phyloP scores from a whole-genome alignment of 2,797 vertebrate genomes.

The Anguilla pacifica region DNA sequence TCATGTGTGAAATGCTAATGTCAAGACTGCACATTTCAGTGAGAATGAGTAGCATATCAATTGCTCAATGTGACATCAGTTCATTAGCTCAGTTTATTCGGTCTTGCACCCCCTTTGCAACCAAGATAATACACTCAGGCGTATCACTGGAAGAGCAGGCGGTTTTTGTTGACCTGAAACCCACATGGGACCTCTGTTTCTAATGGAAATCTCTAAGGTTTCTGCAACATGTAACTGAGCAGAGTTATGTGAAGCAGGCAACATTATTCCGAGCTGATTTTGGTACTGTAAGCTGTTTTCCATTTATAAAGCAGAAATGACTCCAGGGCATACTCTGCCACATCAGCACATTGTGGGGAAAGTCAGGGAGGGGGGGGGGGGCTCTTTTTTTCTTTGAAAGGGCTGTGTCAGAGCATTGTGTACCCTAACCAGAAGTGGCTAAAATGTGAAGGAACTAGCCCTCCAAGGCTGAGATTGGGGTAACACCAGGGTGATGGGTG shows the following conservation, averaged over 20 bases:
- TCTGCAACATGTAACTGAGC: background rate
- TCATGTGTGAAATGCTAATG: background rate
- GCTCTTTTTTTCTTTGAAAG: background rate
- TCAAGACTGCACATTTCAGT: background rate
- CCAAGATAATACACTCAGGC: background rate
- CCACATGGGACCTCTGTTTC: background rate
- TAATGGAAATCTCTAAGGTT: background rate
- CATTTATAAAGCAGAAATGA: constrained; percentile 22
- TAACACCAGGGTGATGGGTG: background rate
- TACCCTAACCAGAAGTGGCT: background rate
- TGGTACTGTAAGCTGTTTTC: constrained; percentile 13
- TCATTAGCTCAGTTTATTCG: background rate
- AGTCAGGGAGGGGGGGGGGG: background rate
- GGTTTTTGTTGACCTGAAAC: background rate
- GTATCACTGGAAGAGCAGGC: background rate
- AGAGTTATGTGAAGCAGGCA: background rate
- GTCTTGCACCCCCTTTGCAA: background rate
- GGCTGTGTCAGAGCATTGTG: background rate
- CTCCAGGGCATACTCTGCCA: background rate
- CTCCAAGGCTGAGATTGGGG: background rate
- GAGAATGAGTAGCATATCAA: background rate
- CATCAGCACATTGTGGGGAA: background rate
- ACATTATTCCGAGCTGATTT: background rate
- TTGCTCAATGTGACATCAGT: background rate
- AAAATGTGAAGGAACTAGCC: background rate